A percentile compares a stretch with the other conserved stretches of the same genome.
phyloP scores from a whole-genome alignment of 1,140 invertebrate genomes.

The Rhopalosiphum padi region DNA sequence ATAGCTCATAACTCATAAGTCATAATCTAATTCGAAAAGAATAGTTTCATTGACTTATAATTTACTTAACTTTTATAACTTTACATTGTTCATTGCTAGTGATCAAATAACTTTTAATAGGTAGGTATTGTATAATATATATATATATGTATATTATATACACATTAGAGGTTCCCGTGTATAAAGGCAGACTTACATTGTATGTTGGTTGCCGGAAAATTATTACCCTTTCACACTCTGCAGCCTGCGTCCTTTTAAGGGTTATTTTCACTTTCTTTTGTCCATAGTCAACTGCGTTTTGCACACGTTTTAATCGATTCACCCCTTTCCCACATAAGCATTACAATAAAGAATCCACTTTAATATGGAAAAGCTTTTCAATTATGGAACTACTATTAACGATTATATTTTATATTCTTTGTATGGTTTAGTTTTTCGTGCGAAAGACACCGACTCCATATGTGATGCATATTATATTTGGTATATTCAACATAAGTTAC shows the following conservation, averaged over 20 bases:
- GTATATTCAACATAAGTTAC: background rate
- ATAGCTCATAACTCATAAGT: background rate
- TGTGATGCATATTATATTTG: background rate
- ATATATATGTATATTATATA: background rate
- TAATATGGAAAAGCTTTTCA: background rate
- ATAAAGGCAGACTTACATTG: background rate
- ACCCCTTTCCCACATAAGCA: background rate
- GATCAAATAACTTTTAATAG: constrained; percentile 41
- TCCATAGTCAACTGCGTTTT: background rate
- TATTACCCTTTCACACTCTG: background rate
- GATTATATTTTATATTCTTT: background rate
- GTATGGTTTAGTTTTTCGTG: background rate
- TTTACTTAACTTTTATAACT: constrained; percentile 35
- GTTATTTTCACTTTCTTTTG: constrained; percentile 46
- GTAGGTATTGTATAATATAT: background rate
- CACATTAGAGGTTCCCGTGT: background rate
- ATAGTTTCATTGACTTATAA: constrained; percentile 25
- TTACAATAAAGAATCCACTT: constrained; percentile 35
- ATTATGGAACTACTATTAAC: background rate
- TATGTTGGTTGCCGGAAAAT: constrained; percentile 37
- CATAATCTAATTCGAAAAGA: background rate
- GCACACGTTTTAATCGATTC: constrained; percentile 47
- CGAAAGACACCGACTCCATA: background rate
- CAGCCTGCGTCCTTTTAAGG: background rate
- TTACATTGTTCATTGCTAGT: background rate